Conservation (phyloP, 2,797 vertebrate genomes). For the Rhinella marina region DNA sequence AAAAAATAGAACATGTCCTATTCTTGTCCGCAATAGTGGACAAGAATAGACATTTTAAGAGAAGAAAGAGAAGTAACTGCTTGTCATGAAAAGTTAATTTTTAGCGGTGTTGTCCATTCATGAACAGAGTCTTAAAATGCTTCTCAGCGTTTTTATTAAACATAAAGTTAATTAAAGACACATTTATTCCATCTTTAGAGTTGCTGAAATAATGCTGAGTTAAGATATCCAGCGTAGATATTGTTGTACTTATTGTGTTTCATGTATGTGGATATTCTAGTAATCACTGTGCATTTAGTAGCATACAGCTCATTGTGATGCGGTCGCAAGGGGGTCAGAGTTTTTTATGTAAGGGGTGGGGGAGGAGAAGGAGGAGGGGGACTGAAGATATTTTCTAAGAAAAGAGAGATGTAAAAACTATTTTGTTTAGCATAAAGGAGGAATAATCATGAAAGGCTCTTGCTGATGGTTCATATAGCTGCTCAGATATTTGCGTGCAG, state of each 20-base stretch:
- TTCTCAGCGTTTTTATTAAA: no score
- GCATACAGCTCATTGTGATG: background rate
- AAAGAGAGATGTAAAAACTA: background rate
- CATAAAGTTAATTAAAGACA: no score
- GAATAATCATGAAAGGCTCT: background rate
- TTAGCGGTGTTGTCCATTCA: no score
- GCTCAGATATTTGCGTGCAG: background rate
- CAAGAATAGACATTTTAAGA: no score
- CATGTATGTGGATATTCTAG: background rate
- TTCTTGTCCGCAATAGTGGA: no score
- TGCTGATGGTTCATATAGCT: background rate
- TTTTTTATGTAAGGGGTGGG: slow-evolving; percentile 9
- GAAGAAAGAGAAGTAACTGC: no score
- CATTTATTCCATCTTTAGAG: no score
- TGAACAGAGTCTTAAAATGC: no score
- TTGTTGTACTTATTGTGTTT: background rate
- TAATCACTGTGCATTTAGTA: background rate
- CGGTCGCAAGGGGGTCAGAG: background rate
- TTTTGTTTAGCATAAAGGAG: slow-evolving; percentile 13
- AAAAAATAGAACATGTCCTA: no score
- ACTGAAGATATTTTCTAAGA: background rate
- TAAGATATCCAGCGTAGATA: no score
- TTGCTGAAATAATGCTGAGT: background rate
- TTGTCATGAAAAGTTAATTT: no score
- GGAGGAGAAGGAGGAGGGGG: background rate